A percentile compares a stretch with the other conserved stretches of the same genome.
Evolutionary conservation across 2,888 invertebrate species (phyloP).

Genomic region (Theretra japonica): DNA sequence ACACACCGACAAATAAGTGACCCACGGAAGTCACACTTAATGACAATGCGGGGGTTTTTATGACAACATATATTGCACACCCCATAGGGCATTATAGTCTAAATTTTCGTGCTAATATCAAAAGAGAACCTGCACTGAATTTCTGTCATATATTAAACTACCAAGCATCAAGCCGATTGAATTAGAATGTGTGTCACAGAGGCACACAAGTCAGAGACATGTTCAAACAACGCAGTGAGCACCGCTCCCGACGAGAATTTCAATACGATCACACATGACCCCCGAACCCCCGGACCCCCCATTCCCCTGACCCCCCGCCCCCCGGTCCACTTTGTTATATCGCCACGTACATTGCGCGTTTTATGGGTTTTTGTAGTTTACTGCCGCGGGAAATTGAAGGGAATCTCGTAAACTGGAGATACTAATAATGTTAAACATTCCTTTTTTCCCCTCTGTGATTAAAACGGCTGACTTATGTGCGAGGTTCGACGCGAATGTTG

Average conservation of each 20-base stretch:
- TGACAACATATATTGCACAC: too few species aligned
- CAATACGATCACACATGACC: constrained; percentile 18
- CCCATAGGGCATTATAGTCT: too few species aligned
- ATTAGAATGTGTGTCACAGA: constrained; percentile 21
- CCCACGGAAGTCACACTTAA: too few species aligned
- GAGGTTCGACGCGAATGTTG: too few species aligned
- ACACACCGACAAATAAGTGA: too few species aligned
- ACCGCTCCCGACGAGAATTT: not conserved
- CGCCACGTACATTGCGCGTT: constrained; percentile 20
- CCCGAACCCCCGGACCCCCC: not conserved
- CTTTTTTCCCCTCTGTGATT: constrained; percentile 17
- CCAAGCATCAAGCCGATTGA: not conserved
- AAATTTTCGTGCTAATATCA: too few species aligned
- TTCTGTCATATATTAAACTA: not conserved
- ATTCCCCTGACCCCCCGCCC: not conserved
- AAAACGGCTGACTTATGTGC: constrained; percentile 2
- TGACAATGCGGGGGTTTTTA: too few species aligned
- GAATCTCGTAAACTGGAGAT: constrained; percentile 12
- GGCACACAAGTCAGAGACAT: constrained; percentile 16
- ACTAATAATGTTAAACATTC: constrained; percentile 26
- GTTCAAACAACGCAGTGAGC: constrained; percentile 18
- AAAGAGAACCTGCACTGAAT: too few species aligned
- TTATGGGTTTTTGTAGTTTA: constrained; percentile 25
- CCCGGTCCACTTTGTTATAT: constrained; percentile 18
- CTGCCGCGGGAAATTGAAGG: constrained; percentile 24